phyloP scores from a whole-genome alignment of 2,888 invertebrate genomes.

The Campaea margaritaria region DNA sequence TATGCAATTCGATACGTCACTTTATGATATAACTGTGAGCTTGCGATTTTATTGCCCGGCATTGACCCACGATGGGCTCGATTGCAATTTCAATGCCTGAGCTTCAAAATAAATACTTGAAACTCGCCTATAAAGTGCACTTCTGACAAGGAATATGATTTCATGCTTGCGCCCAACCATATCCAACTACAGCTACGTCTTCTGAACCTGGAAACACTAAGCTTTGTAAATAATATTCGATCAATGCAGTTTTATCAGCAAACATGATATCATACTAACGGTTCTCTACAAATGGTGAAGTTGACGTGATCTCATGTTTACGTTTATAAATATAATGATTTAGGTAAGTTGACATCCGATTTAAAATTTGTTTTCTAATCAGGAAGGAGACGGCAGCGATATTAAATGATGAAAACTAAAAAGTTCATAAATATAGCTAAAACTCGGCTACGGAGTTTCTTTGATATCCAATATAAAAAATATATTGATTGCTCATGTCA shows the following conservation, averaged over 20 bases:
- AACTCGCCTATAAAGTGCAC: conserved; percentile 11
- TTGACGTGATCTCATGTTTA: neutral
- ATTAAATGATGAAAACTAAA: no score
- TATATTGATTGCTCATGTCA: no score
- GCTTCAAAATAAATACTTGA: conserved; percentile 22
- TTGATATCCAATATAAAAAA: no score
- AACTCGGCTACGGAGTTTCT: no score
- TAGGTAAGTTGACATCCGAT: conserved; percentile 14
- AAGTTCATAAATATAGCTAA: no score
- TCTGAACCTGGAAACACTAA: no score
- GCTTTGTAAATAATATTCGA: neutral
- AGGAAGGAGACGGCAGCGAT: conserved; percentile 9
- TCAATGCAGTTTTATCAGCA: neutral
- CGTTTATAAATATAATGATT: no score
- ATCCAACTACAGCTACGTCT: neutral
- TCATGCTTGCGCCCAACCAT: conserved; percentile 7
- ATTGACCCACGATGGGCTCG: conserved; percentile 32
- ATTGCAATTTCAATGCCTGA: conserved; percentile 12
- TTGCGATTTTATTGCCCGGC: conserved; percentile 33
- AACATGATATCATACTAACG: neutral
- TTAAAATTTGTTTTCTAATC: conserved; percentile 21
- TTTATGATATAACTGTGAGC: conserved; percentile 10
- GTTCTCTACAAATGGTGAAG: neutral
- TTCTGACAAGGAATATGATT: conserved; percentile 15
- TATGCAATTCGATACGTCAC: conserved; percentile 23